These are phyloP conservation scores for Drosophila sordidula DNA, from an alignment of 2,888 invertebrate genomes.

Conservation along the genomic window DNA sequence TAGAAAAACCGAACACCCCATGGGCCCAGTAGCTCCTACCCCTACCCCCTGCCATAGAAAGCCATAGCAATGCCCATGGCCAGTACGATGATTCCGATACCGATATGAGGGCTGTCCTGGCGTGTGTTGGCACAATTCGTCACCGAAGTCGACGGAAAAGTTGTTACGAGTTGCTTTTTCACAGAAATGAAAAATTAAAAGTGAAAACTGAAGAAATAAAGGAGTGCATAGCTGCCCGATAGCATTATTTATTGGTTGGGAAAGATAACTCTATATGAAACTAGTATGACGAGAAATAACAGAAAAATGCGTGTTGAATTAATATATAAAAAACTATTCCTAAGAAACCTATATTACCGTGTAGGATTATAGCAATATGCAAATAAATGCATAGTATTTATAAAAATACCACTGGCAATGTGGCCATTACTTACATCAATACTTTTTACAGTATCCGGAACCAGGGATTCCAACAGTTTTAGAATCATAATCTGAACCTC, in stretches of 20 bases:
- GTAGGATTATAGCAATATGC: too few relatives aligned
- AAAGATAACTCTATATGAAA: neutral
- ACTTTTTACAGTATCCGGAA: too few relatives aligned
- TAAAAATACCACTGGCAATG: too few relatives aligned
- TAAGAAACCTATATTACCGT: too few relatives aligned
- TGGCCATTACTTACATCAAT: too few relatives aligned
- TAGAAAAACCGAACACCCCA: constrained; percentile 64
- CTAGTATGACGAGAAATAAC: too few relatives aligned
- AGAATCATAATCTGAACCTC: too few relatives aligned
- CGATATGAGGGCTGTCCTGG: constrained; percentile 42
- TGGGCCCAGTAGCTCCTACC: constrained; percentile 20
- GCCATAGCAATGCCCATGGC: constrained; percentile 45
- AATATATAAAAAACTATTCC: too few relatives aligned
- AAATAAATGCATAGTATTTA: too few relatives aligned
- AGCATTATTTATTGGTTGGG: constrained; percentile 3
- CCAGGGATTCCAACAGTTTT: too few relatives aligned
- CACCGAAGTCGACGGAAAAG: constrained; percentile 52
- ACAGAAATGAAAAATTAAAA: constrained; percentile 12
- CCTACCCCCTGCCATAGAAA: constrained; percentile 29
- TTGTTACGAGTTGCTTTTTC: constrained; percentile 36
- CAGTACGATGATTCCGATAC: constrained; percentile 28
- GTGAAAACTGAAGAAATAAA: constrained; percentile 30
- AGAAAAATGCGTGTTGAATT: too few relatives aligned
- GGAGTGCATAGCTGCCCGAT: constrained; percentile 8
- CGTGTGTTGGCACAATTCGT: constrained; percentile 66